phyloP scores from a whole-genome alignment of 2,888 invertebrate genomes.

The Perithous albicinctus region DNA sequence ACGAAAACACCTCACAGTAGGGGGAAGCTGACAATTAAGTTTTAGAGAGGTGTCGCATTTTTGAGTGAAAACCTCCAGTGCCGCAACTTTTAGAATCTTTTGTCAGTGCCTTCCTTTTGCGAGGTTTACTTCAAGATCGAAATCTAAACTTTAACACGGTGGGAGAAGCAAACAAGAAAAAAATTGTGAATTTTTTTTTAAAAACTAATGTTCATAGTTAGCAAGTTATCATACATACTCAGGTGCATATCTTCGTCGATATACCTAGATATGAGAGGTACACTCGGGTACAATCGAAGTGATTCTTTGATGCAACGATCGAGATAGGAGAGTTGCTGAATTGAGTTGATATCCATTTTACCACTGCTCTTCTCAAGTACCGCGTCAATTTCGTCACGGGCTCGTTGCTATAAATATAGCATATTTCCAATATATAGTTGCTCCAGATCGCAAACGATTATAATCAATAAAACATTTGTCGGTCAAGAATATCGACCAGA shows the following conservation, averaged over 20 bases:
- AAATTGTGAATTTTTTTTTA: no score
- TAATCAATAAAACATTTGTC: background rate
- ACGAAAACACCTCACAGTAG: no score
- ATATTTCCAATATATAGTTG: background rate
- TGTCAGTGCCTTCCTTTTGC: no score
- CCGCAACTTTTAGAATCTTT: no score
- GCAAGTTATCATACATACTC: no score
- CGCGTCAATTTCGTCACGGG: conserved; percentile 76
- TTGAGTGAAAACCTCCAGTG: no score
- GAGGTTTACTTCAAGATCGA: no score
- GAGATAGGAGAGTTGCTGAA: conserved; percentile 88
- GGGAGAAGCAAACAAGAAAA: no score
- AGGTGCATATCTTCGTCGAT: conserved; percentile 86
- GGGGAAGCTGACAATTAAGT: no score
- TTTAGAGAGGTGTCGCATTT: no score
- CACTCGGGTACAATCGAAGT: conserved; percentile 88
- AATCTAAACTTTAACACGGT: no score
- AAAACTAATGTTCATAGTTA: no score
- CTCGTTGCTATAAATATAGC: conserved; percentile 60
- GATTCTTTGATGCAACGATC: conserved; percentile 90
- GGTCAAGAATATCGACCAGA: background rate
- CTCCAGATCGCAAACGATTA: background rate
- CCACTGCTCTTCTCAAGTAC: conserved; percentile 85
- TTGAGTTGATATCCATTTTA: conserved; percentile 86
- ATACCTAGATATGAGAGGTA: conserved; percentile 88